Base-by-base conservation (phyloP, 2,888 invertebrate species). In the Andrena bicolor region DNA sequence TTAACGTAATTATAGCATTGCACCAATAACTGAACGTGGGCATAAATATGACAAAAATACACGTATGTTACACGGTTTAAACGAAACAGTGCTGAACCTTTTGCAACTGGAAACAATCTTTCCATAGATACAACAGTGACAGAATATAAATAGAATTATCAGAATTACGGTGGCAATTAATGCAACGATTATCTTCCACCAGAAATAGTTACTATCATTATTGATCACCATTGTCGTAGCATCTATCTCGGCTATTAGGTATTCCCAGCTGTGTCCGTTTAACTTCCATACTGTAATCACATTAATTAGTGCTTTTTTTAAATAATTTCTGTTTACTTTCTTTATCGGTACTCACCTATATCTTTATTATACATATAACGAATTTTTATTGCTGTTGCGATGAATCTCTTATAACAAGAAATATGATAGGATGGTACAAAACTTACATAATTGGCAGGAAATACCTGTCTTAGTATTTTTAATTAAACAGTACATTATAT, bases 71-170 rank as follows among this genome's bases (percentile, higher is more conserved):
- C 28, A 75, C 51, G 10, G 35, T 26, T 23, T n/a, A 63, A 65
- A 53, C 7, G 32, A 70, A 76, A 70, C 48, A 26, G 13, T 61
- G 35, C 51, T 69, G 32, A 73, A 83, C 83, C 76, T 83, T 83
- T 73, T 74, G 30, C 65, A 74, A 56, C 30, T 51, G 2, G 61
- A 71, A 35, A 65, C 41, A 16, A 84, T 65, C 49, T 73, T 75
- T 51, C 53, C 61, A 32, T 58, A 69, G 48, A 80, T 64, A 61
- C 49, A 80, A 28, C 65, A 53, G 56, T 76, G 80, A 20, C 79
- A 84, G 20, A 53, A 75, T 66, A 75, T 16, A 68, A 64, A 77
- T 28, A 84, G 5, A 41, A 79, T 60, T n/a, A 72, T 56, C 60
- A 82, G 0, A 58, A 72, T 41, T 20, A 82, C 48, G 7, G 58